These are phyloP conservation scores for Hippocampus kuda DNA, from an alignment of 2,797 vertebrate species.

Conservation along the genomic window DNA sequence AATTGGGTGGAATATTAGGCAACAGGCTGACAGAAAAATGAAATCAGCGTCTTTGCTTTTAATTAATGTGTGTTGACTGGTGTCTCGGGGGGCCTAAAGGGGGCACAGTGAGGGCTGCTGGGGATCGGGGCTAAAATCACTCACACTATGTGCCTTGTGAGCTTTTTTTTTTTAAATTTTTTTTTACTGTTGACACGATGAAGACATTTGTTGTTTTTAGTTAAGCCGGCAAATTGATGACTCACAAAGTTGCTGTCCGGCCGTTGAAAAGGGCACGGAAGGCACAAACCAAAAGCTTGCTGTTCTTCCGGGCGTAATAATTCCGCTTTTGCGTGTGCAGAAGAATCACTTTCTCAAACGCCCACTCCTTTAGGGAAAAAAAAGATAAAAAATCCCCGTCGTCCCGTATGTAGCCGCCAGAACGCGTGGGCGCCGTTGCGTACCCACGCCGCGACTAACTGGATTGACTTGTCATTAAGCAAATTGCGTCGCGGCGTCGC, in stretches of 20 bases:
- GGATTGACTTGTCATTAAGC: neutral
- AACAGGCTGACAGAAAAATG: conserved; percentile 41
- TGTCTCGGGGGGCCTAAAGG: conserved; percentile 25
- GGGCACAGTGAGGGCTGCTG: conserved; percentile 26
- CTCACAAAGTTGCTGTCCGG: neutral
- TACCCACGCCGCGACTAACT: neutral
- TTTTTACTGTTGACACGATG: neutral
- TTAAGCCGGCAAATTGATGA: neutral
- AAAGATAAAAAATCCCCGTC: neutral
- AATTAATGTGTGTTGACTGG: conserved; percentile 52
- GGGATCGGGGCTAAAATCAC: conserved; percentile 25
- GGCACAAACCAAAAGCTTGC: neutral
- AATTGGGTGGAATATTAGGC: conserved; percentile 35
- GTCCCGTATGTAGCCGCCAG: neutral
- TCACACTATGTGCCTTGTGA: conserved; percentile 26
- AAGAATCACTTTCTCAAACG: conserved; percentile 39
- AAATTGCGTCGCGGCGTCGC: neutral
- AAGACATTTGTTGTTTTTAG: neutral
- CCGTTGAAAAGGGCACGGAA: neutral
- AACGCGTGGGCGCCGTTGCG: neutral
- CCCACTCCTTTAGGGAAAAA: conserved; percentile 14
- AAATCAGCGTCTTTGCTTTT: conserved; percentile 45
- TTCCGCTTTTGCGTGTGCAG: conserved; percentile 1
- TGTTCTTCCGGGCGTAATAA: neutral
- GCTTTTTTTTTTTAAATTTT: neutral